phyloP scores from a whole-genome alignment of 1,140 invertebrate genomes.

The Octopus sinensis region DNA sequence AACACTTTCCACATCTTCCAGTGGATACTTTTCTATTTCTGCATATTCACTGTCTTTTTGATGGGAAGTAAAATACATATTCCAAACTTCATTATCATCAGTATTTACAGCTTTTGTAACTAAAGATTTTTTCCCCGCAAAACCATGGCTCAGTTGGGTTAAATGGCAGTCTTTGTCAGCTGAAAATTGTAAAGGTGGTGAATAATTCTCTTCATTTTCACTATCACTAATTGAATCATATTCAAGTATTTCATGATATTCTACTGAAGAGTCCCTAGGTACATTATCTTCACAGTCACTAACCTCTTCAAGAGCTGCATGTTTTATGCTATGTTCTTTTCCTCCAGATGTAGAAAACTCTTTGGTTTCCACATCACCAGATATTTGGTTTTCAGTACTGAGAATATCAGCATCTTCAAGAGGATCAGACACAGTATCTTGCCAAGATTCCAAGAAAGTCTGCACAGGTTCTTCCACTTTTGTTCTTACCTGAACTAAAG shows the following conservation, averaged over 20 bases:
- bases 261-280: neutral
- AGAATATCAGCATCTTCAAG: neutral
- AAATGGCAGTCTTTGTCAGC: no score
- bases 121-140: neutral
- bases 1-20: no score
- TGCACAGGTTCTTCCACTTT: neutral
- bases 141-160: neutral
- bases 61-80: neutral
- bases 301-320: neutral
- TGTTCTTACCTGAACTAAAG: no score
- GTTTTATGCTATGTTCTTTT: neutral
- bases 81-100: conserved; percentile 2
- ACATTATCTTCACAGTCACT: neutral
- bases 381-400: no score
- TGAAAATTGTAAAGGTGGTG: no score
- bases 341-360: neutral
- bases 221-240: no score
- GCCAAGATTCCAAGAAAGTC: neutral
- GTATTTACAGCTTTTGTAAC: neutral
- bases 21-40: no score
- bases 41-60: neutral
- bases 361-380: neutral
- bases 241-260: neutral
- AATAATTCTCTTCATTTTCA: no score
- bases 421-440: neutral